phyloP scores from a whole-genome alignment of 2,113 vertebrate species.

The Pterocles burchelli region DNA sequence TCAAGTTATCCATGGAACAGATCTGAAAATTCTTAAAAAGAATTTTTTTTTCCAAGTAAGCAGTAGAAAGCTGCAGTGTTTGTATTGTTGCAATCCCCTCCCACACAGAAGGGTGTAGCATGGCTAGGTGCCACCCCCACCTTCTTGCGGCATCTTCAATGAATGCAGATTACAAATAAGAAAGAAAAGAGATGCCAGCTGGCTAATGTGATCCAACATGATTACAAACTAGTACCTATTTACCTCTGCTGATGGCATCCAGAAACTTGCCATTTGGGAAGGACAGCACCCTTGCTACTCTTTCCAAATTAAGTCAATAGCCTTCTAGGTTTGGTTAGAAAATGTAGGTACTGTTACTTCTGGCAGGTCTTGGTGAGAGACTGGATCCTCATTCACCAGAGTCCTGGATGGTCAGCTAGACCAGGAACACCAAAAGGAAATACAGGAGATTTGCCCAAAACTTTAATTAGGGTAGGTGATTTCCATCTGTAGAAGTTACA shows the following conservation, averaged over 20 bases:
- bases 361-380: neutral
- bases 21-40: neutral
- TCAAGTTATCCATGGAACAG: neutral
- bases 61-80: neutral
- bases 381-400: neutral
- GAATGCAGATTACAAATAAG: neutral
- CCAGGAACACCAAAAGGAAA: neutral
- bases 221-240: neutral
- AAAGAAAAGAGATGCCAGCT: neutral
- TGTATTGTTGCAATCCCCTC: neutral
- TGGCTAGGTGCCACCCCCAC: neutral
- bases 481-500: neutral
- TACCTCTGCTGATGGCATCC: neutral
- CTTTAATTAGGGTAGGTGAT: neutral
- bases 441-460: neutral
- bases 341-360: neutral
- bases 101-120: neutral
- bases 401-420: neutral
- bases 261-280: neutral
- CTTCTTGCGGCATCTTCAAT: constrained; percentile 1
- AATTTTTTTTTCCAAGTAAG: neutral
- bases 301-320: neutral
- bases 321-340: neutral
- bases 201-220: neutral
- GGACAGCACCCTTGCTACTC: neutral